Percentiles rank a stretch among this genome's conserved stretches.
phyloP scores from a whole-genome alignment of 2,888 invertebrate genomes.

The Caenorhabditis panamensis region DNA sequence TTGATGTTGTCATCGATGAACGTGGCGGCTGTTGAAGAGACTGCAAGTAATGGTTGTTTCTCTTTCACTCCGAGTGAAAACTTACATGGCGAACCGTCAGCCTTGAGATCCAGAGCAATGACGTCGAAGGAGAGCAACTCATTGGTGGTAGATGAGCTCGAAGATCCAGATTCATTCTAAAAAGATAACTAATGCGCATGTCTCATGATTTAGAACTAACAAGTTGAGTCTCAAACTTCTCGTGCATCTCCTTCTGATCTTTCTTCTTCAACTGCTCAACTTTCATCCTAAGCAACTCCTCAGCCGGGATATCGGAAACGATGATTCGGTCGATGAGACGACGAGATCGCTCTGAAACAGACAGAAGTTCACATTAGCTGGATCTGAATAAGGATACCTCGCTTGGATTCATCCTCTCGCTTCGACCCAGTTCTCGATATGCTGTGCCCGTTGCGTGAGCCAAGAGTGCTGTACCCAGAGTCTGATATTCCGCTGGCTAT shows the following conservation, averaged over 20 bases:
- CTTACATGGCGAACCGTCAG: slow-evolving; percentile 54
- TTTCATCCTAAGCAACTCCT: slow-evolving; percentile 48
- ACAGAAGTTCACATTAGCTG: too few relatives aligned
- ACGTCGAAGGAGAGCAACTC: slow-evolving; percentile 50
- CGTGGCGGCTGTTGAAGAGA: slow-evolving; percentile 21
- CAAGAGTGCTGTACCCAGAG: slow-evolving; percentile 34
- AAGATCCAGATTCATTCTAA: slow-evolving; percentile 38
- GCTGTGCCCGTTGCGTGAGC: slow-evolving; percentile 30
- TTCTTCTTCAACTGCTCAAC: slow-evolving; percentile 35
- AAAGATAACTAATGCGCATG: not conserved
- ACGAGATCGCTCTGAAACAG: slow-evolving; percentile 44
- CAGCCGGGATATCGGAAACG: slow-evolving; percentile 50
- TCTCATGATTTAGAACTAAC: not conserved
- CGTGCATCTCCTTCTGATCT: slow-evolving; percentile 14
- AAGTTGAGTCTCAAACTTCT: slow-evolving; percentile 40
- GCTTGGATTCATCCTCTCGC: slow-evolving; percentile 44
- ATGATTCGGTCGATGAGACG: slow-evolving; percentile 42
- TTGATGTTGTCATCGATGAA: slow-evolving; percentile 29
- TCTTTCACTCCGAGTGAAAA: not conserved
- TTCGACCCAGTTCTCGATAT: slow-evolving; percentile 57
- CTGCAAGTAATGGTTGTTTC: slow-evolving; percentile 16
- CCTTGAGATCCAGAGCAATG: slow-evolving; percentile 50
- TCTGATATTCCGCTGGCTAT: slow-evolving; percentile 52
- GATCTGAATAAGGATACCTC: too few relatives aligned
- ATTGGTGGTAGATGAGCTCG: slow-evolving; percentile 1